Conservation (phyloP, 1,140 invertebrate species). For the Drosophila busckii region DNA sequence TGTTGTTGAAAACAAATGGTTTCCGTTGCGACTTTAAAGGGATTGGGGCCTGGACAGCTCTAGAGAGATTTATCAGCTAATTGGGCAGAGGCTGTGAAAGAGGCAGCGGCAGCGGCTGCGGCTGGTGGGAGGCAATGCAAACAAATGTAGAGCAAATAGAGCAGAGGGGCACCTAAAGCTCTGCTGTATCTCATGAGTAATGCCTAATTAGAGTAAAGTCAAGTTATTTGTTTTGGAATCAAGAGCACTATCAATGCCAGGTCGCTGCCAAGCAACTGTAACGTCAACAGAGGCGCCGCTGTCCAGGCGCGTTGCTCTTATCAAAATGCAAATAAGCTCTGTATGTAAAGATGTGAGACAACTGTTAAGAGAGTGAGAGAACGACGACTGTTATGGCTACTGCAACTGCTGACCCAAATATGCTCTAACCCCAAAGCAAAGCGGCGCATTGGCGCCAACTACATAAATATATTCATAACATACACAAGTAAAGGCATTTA, state of each 20-base stretch:
- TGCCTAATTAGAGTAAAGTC: slow-evolving; percentile 31
- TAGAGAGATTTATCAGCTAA: slow-evolving; percentile 22
- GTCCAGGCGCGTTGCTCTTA: slow-evolving; percentile 30
- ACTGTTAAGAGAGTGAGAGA: too few species aligned
- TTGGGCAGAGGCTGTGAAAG: too few species aligned
- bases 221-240: slow-evolving; percentile 54
- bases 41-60: neutral
- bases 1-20: neutral
- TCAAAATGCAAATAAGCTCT: slow-evolving; percentile 14
- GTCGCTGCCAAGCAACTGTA: slow-evolving; percentile 4
- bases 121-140: slow-evolving; percentile 9
- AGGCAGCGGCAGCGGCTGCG: too few species aligned
- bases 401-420: slow-evolving; percentile 54
- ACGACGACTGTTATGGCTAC: slow-evolving; percentile 1
- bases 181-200: slow-evolving; percentile 36
- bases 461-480: neutral
- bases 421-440: slow-evolving; percentile 26
- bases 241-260: slow-evolving; percentile 47
- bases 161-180: too few species aligned
- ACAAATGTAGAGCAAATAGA: slow-evolving; percentile 21
- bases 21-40: slow-evolving; percentile 14
- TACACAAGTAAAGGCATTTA: slow-evolving; percentile 3
- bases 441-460: slow-evolving; percentile 43
- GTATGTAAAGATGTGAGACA: neutral
- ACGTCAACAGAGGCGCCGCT: slow-evolving; percentile 29